Conservation (phyloP, 2,113 vertebrate genomes). For the Phodopus roborovskii region DNA sequence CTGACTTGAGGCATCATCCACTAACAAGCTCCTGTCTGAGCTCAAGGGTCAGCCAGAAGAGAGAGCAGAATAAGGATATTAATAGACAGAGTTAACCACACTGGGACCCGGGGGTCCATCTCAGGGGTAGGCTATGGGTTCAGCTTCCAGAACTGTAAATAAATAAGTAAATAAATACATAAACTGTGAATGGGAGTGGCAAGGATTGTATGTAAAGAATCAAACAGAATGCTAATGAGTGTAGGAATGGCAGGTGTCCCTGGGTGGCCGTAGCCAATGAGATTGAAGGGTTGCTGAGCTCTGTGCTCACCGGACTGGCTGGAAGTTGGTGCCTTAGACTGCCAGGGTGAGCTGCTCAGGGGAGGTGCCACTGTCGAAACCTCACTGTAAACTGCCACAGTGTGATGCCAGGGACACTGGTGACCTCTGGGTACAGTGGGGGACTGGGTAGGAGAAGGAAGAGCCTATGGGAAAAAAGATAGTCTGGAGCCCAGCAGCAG, state of each 20-base stretch:
- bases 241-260: too few species aligned
- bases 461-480: not conserved
- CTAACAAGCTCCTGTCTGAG: not conserved
- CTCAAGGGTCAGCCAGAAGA: not conserved
- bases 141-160: not conserved
- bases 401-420: not conserved
- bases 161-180: not conserved
- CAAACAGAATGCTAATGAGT: not conserved
- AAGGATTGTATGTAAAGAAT: not conserved
- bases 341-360: not conserved
- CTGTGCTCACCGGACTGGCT: not conserved
- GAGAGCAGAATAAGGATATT: conserved; percentile 7
- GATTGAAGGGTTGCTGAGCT: not conserved
- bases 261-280: rapidly evolving
- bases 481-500: not conserved
- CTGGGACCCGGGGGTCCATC: not conserved
- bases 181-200: not conserved
- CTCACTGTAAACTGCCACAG: not conserved
- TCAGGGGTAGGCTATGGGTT: not conserved
- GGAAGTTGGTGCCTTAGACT: not conserved
- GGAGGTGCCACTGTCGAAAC: not conserved
- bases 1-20: not conserved
- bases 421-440: not conserved
- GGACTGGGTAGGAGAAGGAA: not conserved
- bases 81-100: not conserved